Evolutionary conservation across 2,888 invertebrate species (phyloP).

Genomic region (Crossocerus cetratus): DNA sequence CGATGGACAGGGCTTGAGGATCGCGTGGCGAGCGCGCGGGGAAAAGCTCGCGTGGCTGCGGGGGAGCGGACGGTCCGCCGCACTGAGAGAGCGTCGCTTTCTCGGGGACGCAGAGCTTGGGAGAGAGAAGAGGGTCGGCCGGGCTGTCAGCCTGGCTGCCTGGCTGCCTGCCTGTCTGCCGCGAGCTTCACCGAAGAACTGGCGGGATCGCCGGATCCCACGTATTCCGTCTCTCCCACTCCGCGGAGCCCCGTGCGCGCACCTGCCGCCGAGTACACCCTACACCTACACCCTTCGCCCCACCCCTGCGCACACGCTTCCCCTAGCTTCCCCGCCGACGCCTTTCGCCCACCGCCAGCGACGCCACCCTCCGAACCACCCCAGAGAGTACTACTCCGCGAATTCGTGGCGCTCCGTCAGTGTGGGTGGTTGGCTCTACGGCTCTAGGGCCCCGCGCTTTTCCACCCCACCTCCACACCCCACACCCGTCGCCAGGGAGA

Average conservation of each 20-base stretch:
- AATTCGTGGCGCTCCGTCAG: too few relatives aligned
- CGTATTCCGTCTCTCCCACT: conserved; percentile 38
- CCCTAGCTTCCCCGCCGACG: neutral
- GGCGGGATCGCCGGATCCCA: conserved; percentile 57
- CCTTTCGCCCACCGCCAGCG: conserved; percentile 13
- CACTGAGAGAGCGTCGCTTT: neutral
- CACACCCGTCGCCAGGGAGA: neutral
- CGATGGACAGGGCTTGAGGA: too few relatives aligned
- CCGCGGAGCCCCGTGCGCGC: conserved; percentile 38
- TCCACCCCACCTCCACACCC: neutral
- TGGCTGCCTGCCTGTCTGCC: conserved; percentile 53
- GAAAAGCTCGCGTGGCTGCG: neutral
- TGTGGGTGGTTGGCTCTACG: too few relatives aligned
- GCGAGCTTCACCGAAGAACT: conserved; percentile 70
- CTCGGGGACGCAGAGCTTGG: conserved; percentile 6
- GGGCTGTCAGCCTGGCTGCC: conserved; percentile 53
- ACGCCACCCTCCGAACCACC: neutral
- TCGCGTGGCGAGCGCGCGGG: too few relatives aligned
- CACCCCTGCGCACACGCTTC: conserved; percentile 38
- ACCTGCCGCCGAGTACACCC: conserved; percentile 44
- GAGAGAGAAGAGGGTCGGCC: conserved; percentile 14
- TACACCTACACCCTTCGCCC: conserved; percentile 19
- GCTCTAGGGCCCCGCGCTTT: too few relatives aligned
- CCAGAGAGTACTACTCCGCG: too few relatives aligned
- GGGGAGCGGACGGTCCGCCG: neutral